These are phyloP conservation scores for Oreotrochilus melanogaster DNA, from an alignment of 2,113 vertebrate species.

Conservation along the genomic window DNA sequence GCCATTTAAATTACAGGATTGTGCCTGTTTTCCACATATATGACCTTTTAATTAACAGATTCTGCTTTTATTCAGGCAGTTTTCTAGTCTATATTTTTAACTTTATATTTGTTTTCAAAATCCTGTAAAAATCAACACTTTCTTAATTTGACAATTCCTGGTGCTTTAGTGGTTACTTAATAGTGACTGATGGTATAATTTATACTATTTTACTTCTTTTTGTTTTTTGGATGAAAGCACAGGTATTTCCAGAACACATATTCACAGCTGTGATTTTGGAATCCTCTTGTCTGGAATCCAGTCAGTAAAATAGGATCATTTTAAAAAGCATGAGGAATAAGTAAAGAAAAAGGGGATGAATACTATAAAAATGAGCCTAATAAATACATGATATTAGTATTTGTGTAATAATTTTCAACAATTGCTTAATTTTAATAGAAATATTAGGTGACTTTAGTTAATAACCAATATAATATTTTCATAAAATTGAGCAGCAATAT, in stretches of 20 bases:
- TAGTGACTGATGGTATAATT: background rate
- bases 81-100: background rate
- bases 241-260: background rate
- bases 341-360: background rate
- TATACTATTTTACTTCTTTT: background rate
- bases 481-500: background rate
- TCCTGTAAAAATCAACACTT: background rate
- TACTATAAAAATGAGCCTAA: background rate
- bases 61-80: background rate
- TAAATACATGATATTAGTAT: background rate
- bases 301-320: background rate
- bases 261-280: background rate
- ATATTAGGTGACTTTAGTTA: background rate
- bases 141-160: background rate
- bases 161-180: background rate
- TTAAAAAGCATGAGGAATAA: background rate
- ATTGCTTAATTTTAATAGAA: background rate
- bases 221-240: background rate
- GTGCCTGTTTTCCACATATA: background rate
- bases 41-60: background rate
- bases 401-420: background rate
- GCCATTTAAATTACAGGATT: background rate
- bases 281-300: background rate
- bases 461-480: background rate
- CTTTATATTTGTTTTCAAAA: background rate